Evolutionary conservation across 2,888 invertebrate species (phyloP).

Genomic region (Sceliomorpha sp.): DNA sequence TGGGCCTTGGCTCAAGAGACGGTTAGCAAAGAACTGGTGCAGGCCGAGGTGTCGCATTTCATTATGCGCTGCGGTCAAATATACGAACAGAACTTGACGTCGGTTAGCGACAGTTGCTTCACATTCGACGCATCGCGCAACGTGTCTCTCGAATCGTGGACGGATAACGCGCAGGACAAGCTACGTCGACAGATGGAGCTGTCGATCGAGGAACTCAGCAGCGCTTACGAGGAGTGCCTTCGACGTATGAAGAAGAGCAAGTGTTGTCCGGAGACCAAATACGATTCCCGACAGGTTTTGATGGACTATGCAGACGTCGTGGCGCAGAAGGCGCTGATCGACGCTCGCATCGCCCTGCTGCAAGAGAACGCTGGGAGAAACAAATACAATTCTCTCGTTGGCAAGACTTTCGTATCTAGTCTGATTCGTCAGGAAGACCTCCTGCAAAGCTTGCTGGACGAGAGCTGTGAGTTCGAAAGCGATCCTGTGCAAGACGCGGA

Average conservation of each 20-base stretch:
- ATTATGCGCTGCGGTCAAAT: slow-evolving; percentile 86
- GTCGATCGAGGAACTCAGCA: slow-evolving; percentile 85
- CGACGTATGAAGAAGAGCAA: slow-evolving; percentile 82
- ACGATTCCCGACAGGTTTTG: slow-evolving; percentile 81
- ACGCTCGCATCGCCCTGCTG: slow-evolving; percentile 87
- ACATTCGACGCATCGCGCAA: slow-evolving; percentile 84
- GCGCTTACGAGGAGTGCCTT: slow-evolving; percentile 85
- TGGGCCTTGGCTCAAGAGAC: slow-evolving; percentile 89
- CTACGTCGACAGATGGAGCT: slow-evolving; percentile 87
- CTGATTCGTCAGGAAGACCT: slow-evolving; percentile 73
- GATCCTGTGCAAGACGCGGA: slow-evolving; percentile 85
- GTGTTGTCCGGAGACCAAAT: slow-evolving; percentile 62
- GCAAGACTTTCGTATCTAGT: slow-evolving; percentile 71
- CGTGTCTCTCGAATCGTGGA: slow-evolving; percentile 87
- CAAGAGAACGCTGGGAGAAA: slow-evolving; percentile 79
- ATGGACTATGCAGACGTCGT: slow-evolving; percentile 86
- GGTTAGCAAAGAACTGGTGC: slow-evolving; percentile 87
- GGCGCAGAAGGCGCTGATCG: slow-evolving; percentile 88
- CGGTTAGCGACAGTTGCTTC: slow-evolving; percentile 79
- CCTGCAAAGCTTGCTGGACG: slow-evolving; percentile 65
- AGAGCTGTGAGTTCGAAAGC: slow-evolving; percentile 60
- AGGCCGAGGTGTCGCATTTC: slow-evolving; percentile 89
- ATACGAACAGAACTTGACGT: slow-evolving; percentile 82
- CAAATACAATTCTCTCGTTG: slow-evolving; percentile 55
- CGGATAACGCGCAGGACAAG: slow-evolving; percentile 87